Evolutionary conservation across 2,888 invertebrate species (phyloP).

Genomic region (Dexiosoma caninum): DNA sequence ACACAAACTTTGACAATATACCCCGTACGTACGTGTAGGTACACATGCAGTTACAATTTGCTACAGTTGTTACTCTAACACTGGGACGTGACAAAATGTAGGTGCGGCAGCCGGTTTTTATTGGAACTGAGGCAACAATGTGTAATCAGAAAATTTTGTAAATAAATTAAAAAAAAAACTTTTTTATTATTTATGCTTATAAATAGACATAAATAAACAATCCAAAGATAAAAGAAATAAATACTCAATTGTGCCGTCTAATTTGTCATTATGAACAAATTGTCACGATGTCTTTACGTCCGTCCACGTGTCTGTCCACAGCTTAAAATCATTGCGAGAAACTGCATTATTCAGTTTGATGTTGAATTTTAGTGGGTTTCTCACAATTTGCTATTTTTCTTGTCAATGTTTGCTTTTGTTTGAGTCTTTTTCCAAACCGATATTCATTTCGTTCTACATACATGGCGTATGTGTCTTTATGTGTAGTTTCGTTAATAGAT

Average conservation of each 20-base stretch:
- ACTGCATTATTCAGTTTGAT: background rate
- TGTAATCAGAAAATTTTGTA: conserved; percentile 53
- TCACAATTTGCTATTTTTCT: conserved; percentile 39
- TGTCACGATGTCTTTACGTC: conserved; percentile 72
- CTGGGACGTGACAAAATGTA: conserved; percentile 60
- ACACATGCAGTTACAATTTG: conserved; percentile 59
- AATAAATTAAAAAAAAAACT: no score
- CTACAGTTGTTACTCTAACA: conserved; percentile 45
- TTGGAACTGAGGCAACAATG: conserved; percentile 64
- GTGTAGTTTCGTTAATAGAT: conserved; percentile 44
- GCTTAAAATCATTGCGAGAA: background rate
- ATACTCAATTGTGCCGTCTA: conserved; percentile 73
- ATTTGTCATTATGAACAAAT: conserved; percentile 77
- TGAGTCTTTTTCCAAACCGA: background rate
- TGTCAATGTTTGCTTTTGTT: conserved; percentile 29
- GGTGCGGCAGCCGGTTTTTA: conserved; percentile 73
- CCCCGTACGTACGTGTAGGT: conserved; percentile 14
- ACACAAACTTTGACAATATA: background rate
- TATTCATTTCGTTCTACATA: background rate
- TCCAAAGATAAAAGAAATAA: conserved; percentile 49
- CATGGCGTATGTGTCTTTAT: background rate
- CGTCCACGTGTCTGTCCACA: background rate
- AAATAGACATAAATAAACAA: conserved; percentile 47
- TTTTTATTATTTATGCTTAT: conserved; percentile 46
- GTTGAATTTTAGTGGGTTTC: conserved; percentile 21